phyloP scores from a whole-genome alignment of 2,797 vertebrate genomes.

The Rhyacichthys aspro region DNA sequence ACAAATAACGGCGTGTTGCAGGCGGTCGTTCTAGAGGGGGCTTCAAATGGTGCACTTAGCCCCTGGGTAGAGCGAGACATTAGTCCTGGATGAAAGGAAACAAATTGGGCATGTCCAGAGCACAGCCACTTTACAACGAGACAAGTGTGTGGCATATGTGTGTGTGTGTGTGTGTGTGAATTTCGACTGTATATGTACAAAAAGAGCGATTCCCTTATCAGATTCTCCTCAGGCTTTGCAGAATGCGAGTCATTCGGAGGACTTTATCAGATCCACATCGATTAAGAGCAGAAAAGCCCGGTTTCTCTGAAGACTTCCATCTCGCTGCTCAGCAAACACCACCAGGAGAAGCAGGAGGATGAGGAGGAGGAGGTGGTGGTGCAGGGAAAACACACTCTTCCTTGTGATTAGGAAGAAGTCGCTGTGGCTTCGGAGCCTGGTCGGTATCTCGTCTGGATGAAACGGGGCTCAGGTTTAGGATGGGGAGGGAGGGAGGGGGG shows the following conservation, averaged over 20 bases:
- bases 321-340: conserved; percentile 62
- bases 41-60: conserved; percentile 71
- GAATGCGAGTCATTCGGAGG: conserved; percentile 52
- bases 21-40: conserved; percentile 46
- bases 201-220: conserved; percentile 70
- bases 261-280: conserved; percentile 74
- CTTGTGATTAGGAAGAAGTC: conserved; percentile 65
- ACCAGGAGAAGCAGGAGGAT: conserved; percentile 18
- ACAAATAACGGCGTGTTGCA: conserved; percentile 57
- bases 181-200: conserved; percentile 56
- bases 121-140: conserved; percentile 70
- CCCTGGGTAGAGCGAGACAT: conserved; percentile 70
- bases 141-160: conserved; percentile 49
- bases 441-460: conserved; percentile 55
- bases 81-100: conserved; percentile 80
- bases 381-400: conserved; percentile 33
- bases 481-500: background rate
- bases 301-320: conserved; percentile 54
- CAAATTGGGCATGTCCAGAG: conserved; percentile 81
- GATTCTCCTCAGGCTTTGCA: conserved; percentile 64
- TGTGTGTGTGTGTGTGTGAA: too few relatives aligned
- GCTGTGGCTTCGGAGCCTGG: conserved; percentile 44
- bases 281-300: conserved; percentile 66
- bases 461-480: conserved; percentile 36
- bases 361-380: too few relatives aligned